A percentile compares a stretch with the other conserved stretches of the same genome.
Evolutionary conservation across 2,888 invertebrate species (phyloP).

Genomic region (Chesias legatella): DNA sequence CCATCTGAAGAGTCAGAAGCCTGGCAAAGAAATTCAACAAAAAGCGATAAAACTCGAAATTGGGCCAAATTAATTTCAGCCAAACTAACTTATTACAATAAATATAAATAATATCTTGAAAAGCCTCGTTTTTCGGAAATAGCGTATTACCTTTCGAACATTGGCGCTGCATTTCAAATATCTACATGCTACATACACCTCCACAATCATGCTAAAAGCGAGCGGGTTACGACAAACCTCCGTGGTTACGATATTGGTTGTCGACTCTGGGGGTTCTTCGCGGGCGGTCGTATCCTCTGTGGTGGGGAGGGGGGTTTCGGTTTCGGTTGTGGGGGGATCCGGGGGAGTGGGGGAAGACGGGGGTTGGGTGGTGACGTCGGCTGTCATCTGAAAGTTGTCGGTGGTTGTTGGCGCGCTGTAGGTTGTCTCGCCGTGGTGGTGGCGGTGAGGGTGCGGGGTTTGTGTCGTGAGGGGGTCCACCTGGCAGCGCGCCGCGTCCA

Average conservation of each 20-base stretch:
- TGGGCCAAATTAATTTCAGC: no score
- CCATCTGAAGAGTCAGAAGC: no score
- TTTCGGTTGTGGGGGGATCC: constrained; percentile 32
- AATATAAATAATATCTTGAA: no score
- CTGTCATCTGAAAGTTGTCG: constrained; percentile 65
- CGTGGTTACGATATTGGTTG: constrained; percentile 68
- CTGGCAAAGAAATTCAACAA: no score
- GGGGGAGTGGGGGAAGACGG: constrained; percentile 34
- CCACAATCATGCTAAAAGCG: constrained; percentile 42
- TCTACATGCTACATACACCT: constrained; percentile 35
- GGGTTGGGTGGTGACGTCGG: constrained; percentile 18
- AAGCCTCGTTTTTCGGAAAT: no score
- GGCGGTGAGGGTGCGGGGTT: constrained; percentile 66
- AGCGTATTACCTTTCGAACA: background rate
- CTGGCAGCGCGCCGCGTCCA: constrained; percentile 65
- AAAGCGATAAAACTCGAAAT: no score
- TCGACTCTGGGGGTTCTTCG: constrained; percentile 56
- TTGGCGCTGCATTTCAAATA: constrained; percentile 18
- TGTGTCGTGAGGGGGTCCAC: constrained; percentile 41
- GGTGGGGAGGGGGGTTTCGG: constrained; percentile 27
- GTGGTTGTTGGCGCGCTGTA: constrained; percentile 59
- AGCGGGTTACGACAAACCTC: constrained; percentile 76
- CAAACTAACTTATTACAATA: no score
- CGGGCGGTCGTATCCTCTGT: constrained; percentile 51
- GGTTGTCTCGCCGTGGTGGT: constrained; percentile 65